A percentile compares a stretch with the other conserved stretches of the same genome.
Conservation (phyloP, 2,888 invertebrate species). For the Drosophila mayaguana region DNA sequence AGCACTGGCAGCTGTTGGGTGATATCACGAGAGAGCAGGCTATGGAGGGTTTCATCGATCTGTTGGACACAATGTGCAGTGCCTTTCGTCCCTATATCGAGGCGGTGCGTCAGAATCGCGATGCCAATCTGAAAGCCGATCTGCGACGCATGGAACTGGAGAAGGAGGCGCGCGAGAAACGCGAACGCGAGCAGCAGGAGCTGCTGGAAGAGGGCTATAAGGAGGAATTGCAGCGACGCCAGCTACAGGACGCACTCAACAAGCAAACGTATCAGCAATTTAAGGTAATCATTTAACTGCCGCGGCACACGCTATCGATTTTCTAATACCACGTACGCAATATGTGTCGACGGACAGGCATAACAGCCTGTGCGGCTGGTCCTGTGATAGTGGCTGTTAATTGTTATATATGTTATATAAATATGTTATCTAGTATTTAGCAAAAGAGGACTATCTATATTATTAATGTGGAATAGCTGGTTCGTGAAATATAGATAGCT, state of each 20-base stretch:
- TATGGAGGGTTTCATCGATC: conserved; percentile 95
- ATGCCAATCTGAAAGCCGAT: conserved; percentile 89
- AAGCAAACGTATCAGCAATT: conserved; percentile 97
- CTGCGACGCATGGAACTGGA: conserved; percentile 80
- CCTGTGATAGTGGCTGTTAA: background rate
- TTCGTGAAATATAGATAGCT: too few relatives aligned
- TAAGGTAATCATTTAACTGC: conserved; percentile 84
- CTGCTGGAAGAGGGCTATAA: conserved; percentile 80
- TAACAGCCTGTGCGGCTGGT: background rate
- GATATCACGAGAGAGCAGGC: conserved; percentile 94
- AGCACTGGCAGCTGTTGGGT: conserved; percentile 97
- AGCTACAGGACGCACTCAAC: conserved; percentile 98
- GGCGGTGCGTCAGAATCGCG: conserved; percentile 94
- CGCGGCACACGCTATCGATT: conserved; percentile 29
- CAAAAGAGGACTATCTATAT: background rate
- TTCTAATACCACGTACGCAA: conserved; percentile 23
- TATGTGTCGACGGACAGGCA: background rate
- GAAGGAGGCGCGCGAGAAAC: conserved; percentile 70
- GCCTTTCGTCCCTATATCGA: conserved; percentile 95
- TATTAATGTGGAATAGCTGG: too few relatives aligned
- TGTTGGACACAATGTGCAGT: conserved; percentile 94
- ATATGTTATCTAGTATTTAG: background rate
- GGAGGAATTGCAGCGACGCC: conserved; percentile 86
- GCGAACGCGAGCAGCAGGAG: conserved; percentile 78
- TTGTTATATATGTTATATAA: background rate